Evolutionary conservation across 1,140 invertebrate genomes (phyloP).

Genomic region (Laupala kohalensis): DNA sequence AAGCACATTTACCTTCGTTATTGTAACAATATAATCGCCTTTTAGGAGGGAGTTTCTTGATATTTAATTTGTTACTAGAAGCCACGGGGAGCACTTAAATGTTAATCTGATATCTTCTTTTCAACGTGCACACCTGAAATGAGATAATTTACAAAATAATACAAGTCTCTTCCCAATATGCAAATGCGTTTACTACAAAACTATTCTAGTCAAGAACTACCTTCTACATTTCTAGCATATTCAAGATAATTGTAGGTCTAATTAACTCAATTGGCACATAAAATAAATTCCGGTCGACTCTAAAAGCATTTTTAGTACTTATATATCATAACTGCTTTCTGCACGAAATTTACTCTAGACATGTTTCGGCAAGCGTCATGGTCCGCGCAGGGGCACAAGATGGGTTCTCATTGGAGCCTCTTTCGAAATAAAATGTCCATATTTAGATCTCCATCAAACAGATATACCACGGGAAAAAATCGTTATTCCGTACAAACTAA

Average conservation of each 20-base stretch:
- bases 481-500: neutral
- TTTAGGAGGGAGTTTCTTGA: neutral
- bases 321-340: neutral
- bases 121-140: neutral
- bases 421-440: constrained; percentile 10
- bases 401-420: constrained; percentile 12
- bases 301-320: neutral
- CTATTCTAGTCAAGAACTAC: neutral
- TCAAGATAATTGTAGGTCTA: neutral
- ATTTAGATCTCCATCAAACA: constrained; percentile 7
- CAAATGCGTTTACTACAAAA: neutral
- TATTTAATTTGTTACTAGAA: neutral
- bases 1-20: neutral
- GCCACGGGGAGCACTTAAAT: neutral
- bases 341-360: neutral
- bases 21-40: neutral
- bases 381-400: constrained; percentile 13
- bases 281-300: neutral
- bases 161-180: neutral
- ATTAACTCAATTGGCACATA: neutral
- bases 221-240: neutral
- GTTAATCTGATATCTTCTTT: neutral
- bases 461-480: neutral
- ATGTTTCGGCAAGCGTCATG: constrained; percentile 10
- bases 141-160: neutral